Evolutionary conservation across 2,888 invertebrate species (phyloP).

Genomic region (Agonopterix arenella): DNA sequence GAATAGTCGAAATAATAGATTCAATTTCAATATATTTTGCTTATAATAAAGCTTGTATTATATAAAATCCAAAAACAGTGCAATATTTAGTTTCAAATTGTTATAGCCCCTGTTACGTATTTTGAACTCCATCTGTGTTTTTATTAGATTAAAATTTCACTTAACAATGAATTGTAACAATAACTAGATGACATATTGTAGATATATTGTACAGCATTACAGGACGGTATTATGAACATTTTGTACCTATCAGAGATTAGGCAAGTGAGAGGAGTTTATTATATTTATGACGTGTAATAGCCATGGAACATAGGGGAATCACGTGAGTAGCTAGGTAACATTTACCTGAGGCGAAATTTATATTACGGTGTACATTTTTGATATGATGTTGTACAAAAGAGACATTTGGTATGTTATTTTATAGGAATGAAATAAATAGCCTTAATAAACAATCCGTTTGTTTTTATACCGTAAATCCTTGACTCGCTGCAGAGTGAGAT

Average conservation of each 20-base stretch:
- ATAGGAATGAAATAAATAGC: slow-evolving; percentile 79
- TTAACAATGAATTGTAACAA: slow-evolving; percentile 41
- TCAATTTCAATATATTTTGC: not conserved
- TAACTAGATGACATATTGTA: slow-evolving; percentile 43
- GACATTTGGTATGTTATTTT: slow-evolving; percentile 79
- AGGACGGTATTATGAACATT: slow-evolving; percentile 37
- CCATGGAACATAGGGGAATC: slow-evolving; percentile 49
- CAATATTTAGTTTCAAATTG: slow-evolving; percentile 11
- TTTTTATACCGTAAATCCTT: not conserved
- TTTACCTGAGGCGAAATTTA: slow-evolving; percentile 75
- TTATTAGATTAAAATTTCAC: slow-evolving; percentile 16
- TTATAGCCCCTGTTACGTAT: not conserved
- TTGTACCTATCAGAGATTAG: slow-evolving; percentile 54
- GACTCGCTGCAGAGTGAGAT: no score
- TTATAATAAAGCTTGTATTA: not conserved
- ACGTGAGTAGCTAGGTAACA: slow-evolving; percentile 69
- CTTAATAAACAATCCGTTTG: slow-evolving; percentile 57
- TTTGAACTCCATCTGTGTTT: not conserved
- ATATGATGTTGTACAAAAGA: slow-evolving; percentile 78
- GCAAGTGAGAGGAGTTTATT: slow-evolving; percentile 65
- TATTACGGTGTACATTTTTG: slow-evolving; percentile 78
- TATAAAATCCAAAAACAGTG: slow-evolving; percentile 3
- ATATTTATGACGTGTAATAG: slow-evolving; percentile 53
- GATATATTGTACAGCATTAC: slow-evolving; percentile 61
- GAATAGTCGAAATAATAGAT: not conserved